Conservation (phyloP, 2,888 invertebrate species). For the Ophioninae sp. region DNA sequence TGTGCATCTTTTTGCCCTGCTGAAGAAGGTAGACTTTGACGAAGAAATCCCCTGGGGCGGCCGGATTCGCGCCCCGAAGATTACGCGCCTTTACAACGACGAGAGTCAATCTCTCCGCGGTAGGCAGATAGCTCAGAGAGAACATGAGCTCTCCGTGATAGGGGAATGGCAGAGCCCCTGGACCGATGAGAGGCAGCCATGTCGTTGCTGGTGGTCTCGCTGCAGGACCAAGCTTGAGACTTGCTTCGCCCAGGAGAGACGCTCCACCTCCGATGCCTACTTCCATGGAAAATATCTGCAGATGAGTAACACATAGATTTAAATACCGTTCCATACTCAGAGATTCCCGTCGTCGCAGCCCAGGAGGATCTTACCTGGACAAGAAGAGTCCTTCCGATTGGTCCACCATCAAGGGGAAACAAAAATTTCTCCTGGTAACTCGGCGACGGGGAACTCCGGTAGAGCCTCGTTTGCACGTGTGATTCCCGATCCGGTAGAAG, state of each 20-base stretch:
- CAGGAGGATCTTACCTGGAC: constrained; percentile 72
- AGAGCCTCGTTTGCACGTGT: constrained; percentile 87
- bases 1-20: constrained; percentile 90
- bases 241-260: constrained; percentile 75
- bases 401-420: constrained; percentile 81
- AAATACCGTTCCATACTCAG: not conserved
- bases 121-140: constrained; percentile 91
- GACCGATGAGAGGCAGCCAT: constrained; percentile 90
- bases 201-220: constrained; percentile 87
- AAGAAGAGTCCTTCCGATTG: constrained; percentile 74
- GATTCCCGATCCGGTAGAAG: constrained; percentile 87
- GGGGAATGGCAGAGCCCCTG: constrained; percentile 80
- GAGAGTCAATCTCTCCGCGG: constrained; percentile 90
- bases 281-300: constrained; percentile 76
- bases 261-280: constrained; percentile 69
- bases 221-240: constrained; percentile 73
- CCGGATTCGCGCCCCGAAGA: constrained; percentile 84
- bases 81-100: constrained; percentile 90
- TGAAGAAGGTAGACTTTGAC: constrained; percentile 92
- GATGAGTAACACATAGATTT: not conserved
- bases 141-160: constrained; percentile 91
- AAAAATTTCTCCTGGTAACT: constrained; percentile 90
- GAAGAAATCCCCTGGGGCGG: constrained; percentile 86
- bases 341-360: not conserved
- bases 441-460: constrained; percentile 86